Base-by-base conservation (phyloP, 2,797 vertebrate genomes). In the Pteropus rufus region DNA sequence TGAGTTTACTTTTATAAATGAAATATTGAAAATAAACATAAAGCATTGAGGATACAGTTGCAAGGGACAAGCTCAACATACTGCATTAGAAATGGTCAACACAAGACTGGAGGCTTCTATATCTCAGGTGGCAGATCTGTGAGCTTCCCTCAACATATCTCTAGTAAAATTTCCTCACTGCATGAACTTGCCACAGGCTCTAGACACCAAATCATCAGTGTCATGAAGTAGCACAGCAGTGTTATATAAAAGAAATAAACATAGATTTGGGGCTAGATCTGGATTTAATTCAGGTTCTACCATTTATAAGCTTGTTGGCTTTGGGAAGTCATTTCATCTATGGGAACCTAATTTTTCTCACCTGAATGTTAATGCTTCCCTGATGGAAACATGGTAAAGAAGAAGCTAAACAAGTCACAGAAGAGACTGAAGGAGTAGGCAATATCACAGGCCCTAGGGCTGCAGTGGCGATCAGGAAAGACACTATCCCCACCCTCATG, bases 1-100 rank as follows among this genome's bases (percentile, higher is more conserved):
- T 62, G 95, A 89, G 89, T 97, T 97, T 97, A 97, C 97, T 97
- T 97, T 98, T 93, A 95, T 96, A 97, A 97, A 96, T 97, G 97
- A 97, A 97, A 97, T 97, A 95, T 82, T 97, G 81, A 96, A 97
- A 97, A 96, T 89, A 97, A 97, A 97, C 93, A 93, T 21, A 81
- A 96, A 92, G 72, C 87, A 26, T 70, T 67, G 26, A 81, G 84
- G 83, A 93, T 91, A 77, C 29, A 58, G 70, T 94, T 96, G 62
- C 89, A 70, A 81, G 64, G 81, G 92, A 91, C 36, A 58, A 21
- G 49, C 89, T 91, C 91, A 81, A 70, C 89, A 44, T 94, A 36
- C 89, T 81, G 15, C 34, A 90, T 95, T 69, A 96, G 69, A 88
- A 95, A 97, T 72, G 91, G 93, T 94, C 96, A 97, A 52, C 83